Percentiles rank a stretch among this genome's conserved stretches.
These are phyloP conservation scores for Agrochola macilenta DNA, from an alignment of 2,888 invertebrate genomes.

Conservation along the genomic window DNA sequence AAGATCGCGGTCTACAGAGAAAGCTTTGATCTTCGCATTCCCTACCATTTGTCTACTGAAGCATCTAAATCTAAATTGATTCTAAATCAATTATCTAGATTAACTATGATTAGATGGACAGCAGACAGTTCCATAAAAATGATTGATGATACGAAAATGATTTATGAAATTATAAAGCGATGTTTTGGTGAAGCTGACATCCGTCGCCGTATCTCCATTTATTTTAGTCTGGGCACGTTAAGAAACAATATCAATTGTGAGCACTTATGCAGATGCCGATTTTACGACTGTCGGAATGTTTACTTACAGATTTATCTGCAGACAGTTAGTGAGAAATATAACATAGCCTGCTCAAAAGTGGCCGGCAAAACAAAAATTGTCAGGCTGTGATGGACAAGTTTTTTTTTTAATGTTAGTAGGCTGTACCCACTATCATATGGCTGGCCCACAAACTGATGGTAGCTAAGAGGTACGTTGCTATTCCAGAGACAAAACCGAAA, in stretches of 20 bases:
- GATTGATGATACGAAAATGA: conserved; percentile 10
- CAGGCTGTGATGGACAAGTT: background rate
- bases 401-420: no score
- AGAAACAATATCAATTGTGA: conserved; percentile 39
- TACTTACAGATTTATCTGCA: conserved; percentile 40
- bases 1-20: background rate
- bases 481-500: background rate
- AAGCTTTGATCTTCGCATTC: background rate
- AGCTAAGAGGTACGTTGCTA: background rate
- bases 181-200: conserved; percentile 34
- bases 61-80: background rate
- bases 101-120: conserved; percentile 16
- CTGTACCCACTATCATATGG: background rate
- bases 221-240: conserved; percentile 22
- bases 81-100: background rate
- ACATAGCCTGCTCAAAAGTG: background rate
- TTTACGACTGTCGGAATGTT: conserved; percentile 39
- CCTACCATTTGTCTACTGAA: background rate
- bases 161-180: conserved; percentile 13
- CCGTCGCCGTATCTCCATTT: conserved; percentile 19
- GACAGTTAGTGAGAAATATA: conserved; percentile 28
- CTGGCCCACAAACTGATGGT: background rate
- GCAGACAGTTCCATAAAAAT: conserved; percentile 32
- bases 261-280: conserved; percentile 41
- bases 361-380: background rate